phyloP scores from a whole-genome alignment of 2,113 vertebrate species.

The Thalassoma bifasciatum region DNA sequence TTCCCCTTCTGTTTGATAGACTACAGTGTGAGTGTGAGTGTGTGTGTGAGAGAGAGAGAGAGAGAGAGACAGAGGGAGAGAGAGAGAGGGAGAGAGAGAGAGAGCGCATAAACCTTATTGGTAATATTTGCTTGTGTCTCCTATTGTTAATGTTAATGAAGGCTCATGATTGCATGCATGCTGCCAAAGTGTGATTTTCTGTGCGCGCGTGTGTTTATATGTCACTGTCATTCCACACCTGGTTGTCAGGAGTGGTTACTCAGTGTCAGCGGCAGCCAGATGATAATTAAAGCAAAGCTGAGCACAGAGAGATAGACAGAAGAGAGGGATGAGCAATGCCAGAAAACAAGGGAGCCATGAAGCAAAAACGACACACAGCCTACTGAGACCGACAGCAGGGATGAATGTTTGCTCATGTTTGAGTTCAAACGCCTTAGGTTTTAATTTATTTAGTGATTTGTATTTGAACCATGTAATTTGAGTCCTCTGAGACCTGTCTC shows the following conservation, averaged over 20 bases:
- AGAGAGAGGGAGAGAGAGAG: neutral
- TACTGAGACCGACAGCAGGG: constrained; percentile 13
- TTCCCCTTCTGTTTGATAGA: constrained; percentile 18
- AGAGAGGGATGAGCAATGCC: constrained; percentile 32
- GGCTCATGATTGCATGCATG: constrained; percentile 42
- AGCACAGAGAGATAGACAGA: constrained; percentile 41
- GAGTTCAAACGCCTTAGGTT: constrained; percentile 17
- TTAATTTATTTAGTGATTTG: constrained; percentile 29
- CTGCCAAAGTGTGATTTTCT: constrained; percentile 19
- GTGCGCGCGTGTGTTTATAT: constrained; percentile 21
- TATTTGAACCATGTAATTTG: constrained; percentile 29
- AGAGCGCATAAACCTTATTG: constrained; percentile 5
- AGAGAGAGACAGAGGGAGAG: too few species aligned
- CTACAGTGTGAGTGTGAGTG: constrained; percentile 7
- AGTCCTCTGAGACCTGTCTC: constrained; percentile 6
- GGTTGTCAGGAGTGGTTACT: constrained; percentile 62
- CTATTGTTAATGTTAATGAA: constrained; percentile 68
- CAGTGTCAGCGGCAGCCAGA: constrained; percentile 37
- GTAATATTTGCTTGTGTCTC: constrained; percentile 53
- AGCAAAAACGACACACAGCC: constrained; percentile 22
- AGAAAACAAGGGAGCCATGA: constrained; percentile 46
- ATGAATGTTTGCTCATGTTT: neutral
- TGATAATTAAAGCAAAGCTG: constrained; percentile 63
- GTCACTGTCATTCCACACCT: constrained; percentile 61
- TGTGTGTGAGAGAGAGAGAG: neutral